phyloP scores from a whole-genome alignment of 2,888 invertebrate genomes.

The Philopedon plagiatum region DNA sequence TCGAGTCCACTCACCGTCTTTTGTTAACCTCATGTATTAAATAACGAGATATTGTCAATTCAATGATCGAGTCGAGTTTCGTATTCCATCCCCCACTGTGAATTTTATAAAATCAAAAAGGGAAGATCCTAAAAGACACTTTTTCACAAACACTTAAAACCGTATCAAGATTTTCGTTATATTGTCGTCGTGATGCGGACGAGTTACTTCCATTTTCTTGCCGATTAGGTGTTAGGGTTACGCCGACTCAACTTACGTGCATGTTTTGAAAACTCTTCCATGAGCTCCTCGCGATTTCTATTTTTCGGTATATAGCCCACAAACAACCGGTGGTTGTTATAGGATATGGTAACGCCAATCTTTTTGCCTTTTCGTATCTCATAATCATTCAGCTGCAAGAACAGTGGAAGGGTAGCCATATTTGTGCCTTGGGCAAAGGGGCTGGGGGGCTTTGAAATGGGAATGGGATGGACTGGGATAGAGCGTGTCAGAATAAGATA shows the following conservation, averaged over 20 bases:
- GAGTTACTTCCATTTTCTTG: neutral
- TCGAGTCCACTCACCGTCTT: too few relatives aligned
- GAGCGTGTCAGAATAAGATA: conserved; percentile 16
- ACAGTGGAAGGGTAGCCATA: conserved; percentile 85
- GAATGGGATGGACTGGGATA: conserved; percentile 28
- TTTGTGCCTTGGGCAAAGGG: conserved; percentile 69
- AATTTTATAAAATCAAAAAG: too few relatives aligned
- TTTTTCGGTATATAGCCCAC: conserved; percentile 99
- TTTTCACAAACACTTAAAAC: too few relatives aligned
- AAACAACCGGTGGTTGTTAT: conserved; percentile 99
- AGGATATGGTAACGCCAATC: conserved; percentile 99
- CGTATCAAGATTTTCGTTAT: too few relatives aligned
- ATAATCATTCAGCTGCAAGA: conserved; percentile 99
- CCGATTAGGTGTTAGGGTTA: conserved; percentile 46
- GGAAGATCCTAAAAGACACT: too few relatives aligned
- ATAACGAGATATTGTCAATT: too few relatives aligned
- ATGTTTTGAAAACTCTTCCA: conserved; percentile 99
- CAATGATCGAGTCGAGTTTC: too few relatives aligned
- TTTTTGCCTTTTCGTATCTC: conserved; percentile 99
- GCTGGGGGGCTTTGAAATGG: conserved; percentile 54
- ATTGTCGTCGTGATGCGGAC: neutral
- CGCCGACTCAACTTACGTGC: conserved; percentile 91
- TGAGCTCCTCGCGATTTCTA: conserved; percentile 99
- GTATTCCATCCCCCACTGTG: too few relatives aligned
- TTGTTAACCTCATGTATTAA: too few relatives aligned